These are phyloP conservation scores for Candoia aspera DNA, from an alignment of 2,113 vertebrate genomes.

Conservation along the genomic window DNA sequence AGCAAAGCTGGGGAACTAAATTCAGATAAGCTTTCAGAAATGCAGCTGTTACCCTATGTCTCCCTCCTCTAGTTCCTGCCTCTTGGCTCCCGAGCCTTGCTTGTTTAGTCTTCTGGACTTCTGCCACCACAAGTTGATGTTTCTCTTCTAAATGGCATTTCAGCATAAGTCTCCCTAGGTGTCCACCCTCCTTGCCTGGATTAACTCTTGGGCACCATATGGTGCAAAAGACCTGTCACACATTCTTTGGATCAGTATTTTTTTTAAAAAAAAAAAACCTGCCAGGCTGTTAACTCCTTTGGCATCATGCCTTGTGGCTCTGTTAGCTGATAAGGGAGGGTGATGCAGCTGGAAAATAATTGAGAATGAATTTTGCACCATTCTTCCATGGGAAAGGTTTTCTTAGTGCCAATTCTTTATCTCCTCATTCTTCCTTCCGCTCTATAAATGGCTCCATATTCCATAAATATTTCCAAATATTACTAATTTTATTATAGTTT, in stretches of 20 bases:
- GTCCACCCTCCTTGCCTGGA: constrained; percentile 68
- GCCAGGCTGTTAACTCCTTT: constrained; percentile 69
- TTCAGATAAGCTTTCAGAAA: constrained; percentile 37
- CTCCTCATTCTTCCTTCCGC: background rate
- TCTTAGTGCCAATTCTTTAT: background rate
- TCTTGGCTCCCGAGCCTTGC: constrained; percentile 29
- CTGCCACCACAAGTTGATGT: constrained; percentile 63
- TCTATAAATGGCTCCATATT: rapidly evolving
- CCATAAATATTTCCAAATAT: constrained; percentile 36
- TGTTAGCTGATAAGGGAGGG: constrained; percentile 41
- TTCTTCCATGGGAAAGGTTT: rapidly evolving
- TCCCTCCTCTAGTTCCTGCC: constrained; percentile 22
- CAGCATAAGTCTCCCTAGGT: constrained; percentile 60
- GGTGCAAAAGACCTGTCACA: constrained; percentile 71
- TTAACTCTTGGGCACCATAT: constrained; percentile 77
- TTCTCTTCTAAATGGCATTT: constrained; percentile 75
- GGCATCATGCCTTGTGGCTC: constrained; percentile 70
- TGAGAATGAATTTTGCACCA: constrained; percentile 63
- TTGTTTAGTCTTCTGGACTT: constrained; percentile 62
- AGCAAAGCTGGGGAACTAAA: background rate
- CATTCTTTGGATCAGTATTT: constrained; percentile 44
- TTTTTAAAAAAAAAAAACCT: constrained; percentile 41
- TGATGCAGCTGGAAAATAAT: constrained; percentile 60
- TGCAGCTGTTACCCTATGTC: background rate
- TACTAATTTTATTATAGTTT: background rate